Conservation (phyloP, 2,797 vertebrate genomes). For the Aphelocoma californica region DNA sequence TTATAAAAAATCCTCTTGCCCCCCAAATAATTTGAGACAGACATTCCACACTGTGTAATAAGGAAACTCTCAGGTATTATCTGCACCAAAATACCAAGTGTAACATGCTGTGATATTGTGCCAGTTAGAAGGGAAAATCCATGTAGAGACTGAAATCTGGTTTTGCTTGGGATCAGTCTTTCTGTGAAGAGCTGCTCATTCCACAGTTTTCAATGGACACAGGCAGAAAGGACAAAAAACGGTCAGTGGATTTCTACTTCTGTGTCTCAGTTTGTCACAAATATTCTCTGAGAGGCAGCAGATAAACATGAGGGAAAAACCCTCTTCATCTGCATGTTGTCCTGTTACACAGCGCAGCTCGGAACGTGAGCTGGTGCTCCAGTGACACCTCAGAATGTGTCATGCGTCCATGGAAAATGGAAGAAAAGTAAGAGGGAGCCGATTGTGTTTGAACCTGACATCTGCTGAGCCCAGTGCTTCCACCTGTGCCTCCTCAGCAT, state of each 20-base stretch:
- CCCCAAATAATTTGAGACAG: slow-evolving; percentile 37
- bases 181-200: not conserved
- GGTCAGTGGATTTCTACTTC: not conserved
- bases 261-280: not conserved
- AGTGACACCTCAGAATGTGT: not conserved
- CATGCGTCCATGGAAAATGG: not conserved
- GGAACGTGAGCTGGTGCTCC: not conserved
- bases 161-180: slow-evolving; percentile 10
- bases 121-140: slow-evolving; percentile 47
- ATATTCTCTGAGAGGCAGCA: slow-evolving; percentile 16
- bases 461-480: not conserved
- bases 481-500: not conserved
- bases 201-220: not conserved
- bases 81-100: slow-evolving; percentile 42
- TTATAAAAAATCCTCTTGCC: not conserved
- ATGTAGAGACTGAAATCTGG: slow-evolving; percentile 41
- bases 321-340: slow-evolving; percentile 48
- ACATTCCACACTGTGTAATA: slow-evolving; percentile 13
- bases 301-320: slow-evolving; percentile 31
- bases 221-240: not conserved
- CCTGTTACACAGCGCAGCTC: slow-evolving; percentile 6
- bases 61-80: slow-evolving; percentile 36
- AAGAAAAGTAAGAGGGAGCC: not conserved
- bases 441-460: not conserved
- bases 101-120: slow-evolving; percentile 9